phyloP scores from a whole-genome alignment of 2,113 vertebrate genomes.

The Neogobius melanostomus region DNA sequence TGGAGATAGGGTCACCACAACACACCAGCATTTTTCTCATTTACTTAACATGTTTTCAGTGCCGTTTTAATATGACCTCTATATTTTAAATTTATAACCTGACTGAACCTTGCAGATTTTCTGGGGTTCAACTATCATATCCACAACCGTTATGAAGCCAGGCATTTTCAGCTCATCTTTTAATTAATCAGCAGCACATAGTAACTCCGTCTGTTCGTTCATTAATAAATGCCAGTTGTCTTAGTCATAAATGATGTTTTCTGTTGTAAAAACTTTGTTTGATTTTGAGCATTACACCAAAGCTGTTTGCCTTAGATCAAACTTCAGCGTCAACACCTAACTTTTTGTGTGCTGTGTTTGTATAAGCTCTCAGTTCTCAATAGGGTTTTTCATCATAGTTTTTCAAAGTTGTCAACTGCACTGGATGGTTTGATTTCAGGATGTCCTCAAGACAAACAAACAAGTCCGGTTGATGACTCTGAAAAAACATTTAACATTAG shows the following conservation, averaged over 20 bases:
- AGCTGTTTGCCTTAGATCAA: not conserved
- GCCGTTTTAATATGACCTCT: not conserved
- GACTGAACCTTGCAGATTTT: no score
- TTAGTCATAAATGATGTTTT: not conserved
- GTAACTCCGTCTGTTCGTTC: not conserved
- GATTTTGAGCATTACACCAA: not conserved
- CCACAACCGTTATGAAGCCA: not conserved
- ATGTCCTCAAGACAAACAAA: no score
- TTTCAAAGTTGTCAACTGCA: no score
- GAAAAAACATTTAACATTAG: no score
- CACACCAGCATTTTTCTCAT: not conserved
- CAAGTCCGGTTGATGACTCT: no score
- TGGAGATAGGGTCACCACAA: slow-evolving; percentile 13
- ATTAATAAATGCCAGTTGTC: not conserved
- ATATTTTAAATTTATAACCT: no score
- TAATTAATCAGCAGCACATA: not conserved
- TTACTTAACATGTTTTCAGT: not conserved
- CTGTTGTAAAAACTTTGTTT: not conserved
- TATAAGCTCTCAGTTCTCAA: no score
- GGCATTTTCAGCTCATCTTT: not conserved
- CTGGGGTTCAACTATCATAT: no score
- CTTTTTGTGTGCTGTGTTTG: no score
- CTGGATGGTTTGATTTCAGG: no score
- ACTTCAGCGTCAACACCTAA: not conserved
- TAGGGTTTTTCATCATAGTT: no score